Evolutionary conservation across 2,797 vertebrate species (phyloP), one percentile per base, ranked within the genome.

Genomic region (Columba guinea): DNA sequence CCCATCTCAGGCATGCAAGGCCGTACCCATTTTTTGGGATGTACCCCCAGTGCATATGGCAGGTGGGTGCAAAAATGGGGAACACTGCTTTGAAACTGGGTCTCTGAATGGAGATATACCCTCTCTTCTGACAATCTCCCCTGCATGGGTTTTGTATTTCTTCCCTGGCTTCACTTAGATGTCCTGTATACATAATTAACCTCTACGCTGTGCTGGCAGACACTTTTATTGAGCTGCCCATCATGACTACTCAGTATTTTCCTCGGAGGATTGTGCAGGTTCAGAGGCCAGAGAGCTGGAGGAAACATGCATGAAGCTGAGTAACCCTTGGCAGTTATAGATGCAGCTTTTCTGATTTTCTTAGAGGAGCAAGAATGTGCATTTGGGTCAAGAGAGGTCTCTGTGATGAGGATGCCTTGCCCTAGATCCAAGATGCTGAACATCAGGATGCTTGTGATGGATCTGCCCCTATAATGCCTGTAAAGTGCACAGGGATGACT

Each of bases 211-310:
- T 6, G 12, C 92, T 52, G 84, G 95, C 94, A 90, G 94, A 94
- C 93, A 41, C 87, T 92, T 92, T 90, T 94, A 96, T 94, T 90
- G 92, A 96, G 55, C 84, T 83, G 86, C 93, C 86, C 87, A 74
- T 93, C 94, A 93, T 49, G 93, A 92, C 92, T 97, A 73, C 73
- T 64, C 85, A 95, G 89, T 84, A 78, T 95, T 94, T 96, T 91
- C 94, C 97, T 96, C 5, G 0, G 95, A 95, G 96, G 75, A 97
- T 73, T 93, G 88, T 34, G 80, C 46, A 84, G 87, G 93, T 96
- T 96, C 95, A 96, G 96, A 97, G 97, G 97, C 75, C 96, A 97
- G 83, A 13, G 93, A 93, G 76, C 89, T 93, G 89, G 93, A 95
- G 91, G 96, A 97, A 91, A 73, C 22, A 2, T 1, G 2, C 93